Evolutionary conservation across 2,888 invertebrate genomes (phyloP).

Genomic region (Drosophila dives): DNA sequence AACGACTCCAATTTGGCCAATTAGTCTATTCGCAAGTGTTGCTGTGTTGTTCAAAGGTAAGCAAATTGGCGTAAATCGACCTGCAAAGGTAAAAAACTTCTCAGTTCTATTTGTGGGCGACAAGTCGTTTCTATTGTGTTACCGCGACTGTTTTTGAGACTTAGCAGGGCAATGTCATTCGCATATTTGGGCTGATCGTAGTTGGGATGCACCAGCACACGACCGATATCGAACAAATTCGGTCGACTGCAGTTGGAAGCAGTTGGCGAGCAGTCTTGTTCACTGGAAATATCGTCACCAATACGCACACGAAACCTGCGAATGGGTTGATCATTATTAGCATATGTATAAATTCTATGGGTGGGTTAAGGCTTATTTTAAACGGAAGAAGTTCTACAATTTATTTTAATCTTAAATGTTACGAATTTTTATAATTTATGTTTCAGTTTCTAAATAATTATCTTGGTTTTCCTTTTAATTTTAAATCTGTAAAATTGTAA

Average conservation of each 20-base stretch:
- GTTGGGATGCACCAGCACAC: conserved; percentile 86
- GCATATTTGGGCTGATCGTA: conserved; percentile 85
- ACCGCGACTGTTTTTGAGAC: conserved; percentile 84
- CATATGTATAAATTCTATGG: background rate
- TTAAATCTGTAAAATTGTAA: background rate
- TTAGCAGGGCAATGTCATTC: conserved; percentile 87
- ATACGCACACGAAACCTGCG: conserved; percentile 87
- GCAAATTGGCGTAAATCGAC: conserved; percentile 85
- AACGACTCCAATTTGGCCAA: conserved; percentile 86
- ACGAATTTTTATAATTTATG: background rate
- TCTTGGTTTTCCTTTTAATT: background rate
- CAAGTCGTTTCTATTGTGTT: background rate
- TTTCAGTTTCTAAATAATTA: background rate
- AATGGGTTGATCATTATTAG: conserved; percentile 19
- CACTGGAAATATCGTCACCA: conserved; percentile 86
- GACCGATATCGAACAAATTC: conserved; percentile 86
- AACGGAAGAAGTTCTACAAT: background rate
- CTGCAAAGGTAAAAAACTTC: conserved; percentile 36
- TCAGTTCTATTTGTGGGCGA: background rate
- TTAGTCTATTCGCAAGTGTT: conserved; percentile 82
- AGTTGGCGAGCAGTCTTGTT: conserved; percentile 84
- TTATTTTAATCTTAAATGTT: conserved; percentile 1
- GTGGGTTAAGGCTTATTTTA: background rate
- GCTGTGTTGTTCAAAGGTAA: conserved; percentile 84
- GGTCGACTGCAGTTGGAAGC: conserved; percentile 84